Conservation (phyloP, 2,797 vertebrate genomes). For the Sus cebifrons region DNA sequence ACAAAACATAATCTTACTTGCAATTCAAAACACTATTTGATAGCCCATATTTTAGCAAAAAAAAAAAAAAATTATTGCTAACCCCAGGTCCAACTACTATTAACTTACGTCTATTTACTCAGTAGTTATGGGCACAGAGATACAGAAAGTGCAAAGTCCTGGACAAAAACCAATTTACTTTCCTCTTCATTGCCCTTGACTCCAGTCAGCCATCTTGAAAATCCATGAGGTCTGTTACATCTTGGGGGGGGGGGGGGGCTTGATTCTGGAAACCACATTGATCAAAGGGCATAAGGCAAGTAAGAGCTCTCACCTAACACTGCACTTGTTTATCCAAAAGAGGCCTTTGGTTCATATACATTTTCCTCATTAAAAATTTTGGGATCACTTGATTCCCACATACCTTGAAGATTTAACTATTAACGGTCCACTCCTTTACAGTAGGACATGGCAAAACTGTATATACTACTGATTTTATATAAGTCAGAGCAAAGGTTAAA, state of each 20-base stretch:
- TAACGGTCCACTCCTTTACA: neutral
- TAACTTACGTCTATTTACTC: conserved; percentile 22
- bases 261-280: neutral
- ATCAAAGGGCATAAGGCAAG: neutral
- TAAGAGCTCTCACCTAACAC: neutral
- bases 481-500: neutral
- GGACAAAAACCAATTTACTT: conserved; percentile 15
- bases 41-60: conserved; percentile 33
- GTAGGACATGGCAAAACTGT: neutral
- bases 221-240: neutral
- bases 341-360: neutral
- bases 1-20: neutral
- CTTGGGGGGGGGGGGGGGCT: neutral
- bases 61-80: neutral
- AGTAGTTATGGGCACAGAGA: neutral
- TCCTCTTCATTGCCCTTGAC: neutral
- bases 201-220: conserved; percentile 59
- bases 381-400: neutral
- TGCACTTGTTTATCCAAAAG: neutral
- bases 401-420: neutral
- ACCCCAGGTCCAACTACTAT: neutral
- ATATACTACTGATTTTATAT: neutral
- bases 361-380: neutral
- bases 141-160: conserved; percentile 20
- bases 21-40: neutral